Conservation (phyloP, 2,888 invertebrate species). For the Trichogramma dendrolimi region DNA sequence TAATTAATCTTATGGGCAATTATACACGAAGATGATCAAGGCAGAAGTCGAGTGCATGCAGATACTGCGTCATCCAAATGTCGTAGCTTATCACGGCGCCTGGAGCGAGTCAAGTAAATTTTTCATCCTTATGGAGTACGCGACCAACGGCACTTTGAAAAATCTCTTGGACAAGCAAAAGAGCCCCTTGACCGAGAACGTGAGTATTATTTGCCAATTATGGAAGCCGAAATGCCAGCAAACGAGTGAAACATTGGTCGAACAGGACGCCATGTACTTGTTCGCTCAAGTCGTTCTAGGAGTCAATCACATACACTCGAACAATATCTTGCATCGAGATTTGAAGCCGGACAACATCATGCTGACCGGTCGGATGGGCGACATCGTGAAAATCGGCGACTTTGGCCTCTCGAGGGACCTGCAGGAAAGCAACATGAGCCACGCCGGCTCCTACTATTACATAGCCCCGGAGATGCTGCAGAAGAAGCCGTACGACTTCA, state of each 20-base stretch:
- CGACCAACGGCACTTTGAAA: slow-evolving; percentile 71
- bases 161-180: slow-evolving; percentile 60
- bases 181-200: slow-evolving; percentile 40
- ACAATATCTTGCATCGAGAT: slow-evolving; percentile 77
- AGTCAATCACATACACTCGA: slow-evolving; percentile 74
- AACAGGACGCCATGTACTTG: slow-evolving; percentile 42
- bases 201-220: slow-evolving; percentile 18
- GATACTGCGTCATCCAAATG: slow-evolving; percentile 46
- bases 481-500: slow-evolving; percentile 70
- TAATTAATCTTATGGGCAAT: too few species aligned
- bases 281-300: slow-evolving; percentile 62
- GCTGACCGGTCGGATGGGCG: slow-evolving; percentile 63
- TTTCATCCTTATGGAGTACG: slow-evolving; percentile 83
- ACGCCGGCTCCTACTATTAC: slow-evolving; percentile 59
- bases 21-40: slow-evolving; percentile 35
- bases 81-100: slow-evolving; percentile 44
- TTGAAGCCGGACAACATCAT: slow-evolving; percentile 83
- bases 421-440: slow-evolving; percentile 32
- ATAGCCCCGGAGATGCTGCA: slow-evolving; percentile 81
- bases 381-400: slow-evolving; percentile 76
- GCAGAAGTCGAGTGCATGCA: slow-evolving; percentile 42
- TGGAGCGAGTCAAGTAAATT: slow-evolving; percentile 42
- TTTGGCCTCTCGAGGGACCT: slow-evolving; percentile 77
- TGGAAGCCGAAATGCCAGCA: neutral
- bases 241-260: too few species aligned